Evolutionary conservation across 2,888 invertebrate species (phyloP), one percentile per base, ranked within the genome.

Genomic region (Pterostichus madidus): DNA sequence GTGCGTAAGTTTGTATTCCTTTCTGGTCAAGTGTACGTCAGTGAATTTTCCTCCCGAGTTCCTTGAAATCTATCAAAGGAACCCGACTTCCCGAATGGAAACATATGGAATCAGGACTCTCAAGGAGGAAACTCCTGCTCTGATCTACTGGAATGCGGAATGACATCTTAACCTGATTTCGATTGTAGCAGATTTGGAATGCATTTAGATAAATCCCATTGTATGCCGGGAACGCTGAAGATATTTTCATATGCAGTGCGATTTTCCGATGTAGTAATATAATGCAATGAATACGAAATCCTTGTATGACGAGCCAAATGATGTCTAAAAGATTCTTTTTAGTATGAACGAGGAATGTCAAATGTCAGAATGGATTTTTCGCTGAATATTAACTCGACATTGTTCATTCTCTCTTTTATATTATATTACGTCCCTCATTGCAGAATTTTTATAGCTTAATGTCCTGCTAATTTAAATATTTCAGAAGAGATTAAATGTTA

Each of bases 141-240:
- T 15, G 56, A 56, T 56, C 56, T 13, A 56, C 56, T 56, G 56
- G 56, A 56, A 56, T 56, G 17, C 15, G 15, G 56, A 17, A 56
- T 56, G 56, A 56, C 56, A 56, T 49, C 49, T 49, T 49, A 49
- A 56, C 56, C 56, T 56, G 56, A 15, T 56, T 56, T 56, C 56
- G 17, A 56, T 17, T 56, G 56, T 49, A n/a, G 49, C 49, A 49
- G 49, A 49, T n/a, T 49, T 6, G 5, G 49, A n/a, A 49, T 49
- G 49, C 49, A 49, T 49, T 49, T 49, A 49, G 49, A 49, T 49
- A 49, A 49, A 49, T 49, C 49, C 49, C 13, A n/a, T 49, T 49
- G 49, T 49, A 10, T 5, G 2, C 49, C 5, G n/a, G 5, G n/a
- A n/a, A 13, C 10, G 6, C 49, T 49, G 11, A 49, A 13, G 49